Evolutionary conservation across 2,888 invertebrate species (phyloP), one percentile per base, ranked within the genome.

Genomic region (Caenorhabditis becei): DNA sequence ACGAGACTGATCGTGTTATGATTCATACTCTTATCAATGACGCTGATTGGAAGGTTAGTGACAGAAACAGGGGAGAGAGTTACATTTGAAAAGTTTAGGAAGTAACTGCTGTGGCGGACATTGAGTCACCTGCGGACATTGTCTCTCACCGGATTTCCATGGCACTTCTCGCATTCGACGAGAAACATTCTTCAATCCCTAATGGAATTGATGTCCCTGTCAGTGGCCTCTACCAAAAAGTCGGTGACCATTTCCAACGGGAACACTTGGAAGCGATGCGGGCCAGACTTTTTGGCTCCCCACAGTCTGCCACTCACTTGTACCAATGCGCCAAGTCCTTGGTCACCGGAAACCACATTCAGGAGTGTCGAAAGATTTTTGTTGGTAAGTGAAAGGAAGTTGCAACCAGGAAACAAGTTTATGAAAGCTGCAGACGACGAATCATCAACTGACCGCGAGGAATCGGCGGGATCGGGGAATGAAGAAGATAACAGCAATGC

Each of bases 31-130:
- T 61, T 41, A 67, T 87, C 49, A 82, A 83, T 78, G 84, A 86
- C 11, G 58, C 72, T 4, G 87, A 87, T 35, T 87, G 77, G 75
- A 87, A 83, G 80, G 86, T 85, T 32, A 44, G 47, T 18, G 14
- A n/a, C n/a, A n/a, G n/a, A n/a, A n/a, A n/a, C n/a, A n/a, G n/a
- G n/a, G n/a, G n/a, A n/a, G n/a, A n/a, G n/a, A n/a, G n/a, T n/a
- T n/a, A n/a, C n/a, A n/a, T n/a, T 56, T 41, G 5, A 2, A n/a
- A n/a, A 24, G 59, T 84, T 14, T 35, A 87, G 84, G 77, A 70
- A 11, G 83, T 86, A 16, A 87, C 84, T 41, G 85, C 80, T 7
- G 82, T 87, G 8, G 87, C 87, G 0, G 87, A 87, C 65, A 87
- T 87, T 51, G 85, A 87, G 51, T 84, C 83, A 16, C 87, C 87